Evolutionary conservation across 2,113 vertebrate species (phyloP).

Genomic region (Saiga tatarica): DNA sequence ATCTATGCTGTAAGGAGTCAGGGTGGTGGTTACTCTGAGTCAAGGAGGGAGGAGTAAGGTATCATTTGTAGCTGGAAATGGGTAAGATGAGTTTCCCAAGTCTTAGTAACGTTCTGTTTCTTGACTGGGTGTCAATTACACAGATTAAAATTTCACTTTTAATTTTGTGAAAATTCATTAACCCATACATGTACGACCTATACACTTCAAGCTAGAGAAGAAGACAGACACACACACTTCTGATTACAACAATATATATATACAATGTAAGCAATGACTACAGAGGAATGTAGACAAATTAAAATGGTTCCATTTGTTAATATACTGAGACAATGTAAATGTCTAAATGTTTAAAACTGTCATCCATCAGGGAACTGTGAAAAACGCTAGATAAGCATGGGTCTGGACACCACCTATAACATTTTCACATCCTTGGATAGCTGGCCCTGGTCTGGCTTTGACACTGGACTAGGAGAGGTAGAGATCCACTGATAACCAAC

Average conservation of each 20-base stretch:
- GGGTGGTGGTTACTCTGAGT: background rate
- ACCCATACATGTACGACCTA: background rate
- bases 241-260: background rate
- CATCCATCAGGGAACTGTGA: background rate
- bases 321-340: background rate
- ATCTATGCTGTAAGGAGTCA: background rate
- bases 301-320: background rate
- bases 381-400: background rate
- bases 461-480: background rate
- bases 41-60: background rate
- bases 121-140: background rate
- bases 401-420: background rate
- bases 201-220: background rate
- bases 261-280: background rate
- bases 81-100: background rate
- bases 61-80: background rate
- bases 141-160: conserved; percentile 1
- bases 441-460: background rate
- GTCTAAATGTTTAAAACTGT: background rate
- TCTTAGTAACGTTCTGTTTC: background rate
- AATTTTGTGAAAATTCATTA: conserved; percentile 16
- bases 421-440: background rate
- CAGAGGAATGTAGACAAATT: background rate
- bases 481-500: background rate
- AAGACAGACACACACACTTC: background rate